Conservation (phyloP, 1,140 invertebrate genomes). For the Magallana angulata region DNA sequence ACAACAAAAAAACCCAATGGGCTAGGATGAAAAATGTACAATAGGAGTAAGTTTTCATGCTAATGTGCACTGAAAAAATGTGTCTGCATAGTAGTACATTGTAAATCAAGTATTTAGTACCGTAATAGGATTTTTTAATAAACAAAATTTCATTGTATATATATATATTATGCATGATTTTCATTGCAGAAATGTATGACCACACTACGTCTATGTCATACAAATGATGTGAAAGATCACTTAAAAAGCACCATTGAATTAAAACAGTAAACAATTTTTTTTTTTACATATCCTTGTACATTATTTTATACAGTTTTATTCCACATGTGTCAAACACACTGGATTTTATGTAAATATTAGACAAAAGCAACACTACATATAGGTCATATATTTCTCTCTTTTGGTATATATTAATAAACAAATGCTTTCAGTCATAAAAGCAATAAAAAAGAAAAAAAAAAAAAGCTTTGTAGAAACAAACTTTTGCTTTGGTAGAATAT, state of each 20-base stretch:
- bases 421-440: background rate
- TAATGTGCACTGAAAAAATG: background rate
- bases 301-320: no score
- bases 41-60: background rate
- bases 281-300: no score
- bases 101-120: background rate
- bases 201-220: background rate
- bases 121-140: background rate
- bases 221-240: background rate
- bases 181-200: slow-evolving; percentile 15
- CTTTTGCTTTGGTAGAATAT: slow-evolving; percentile 1
- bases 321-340: no score
- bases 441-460: background rate
- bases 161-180: background rate
- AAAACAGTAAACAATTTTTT: no score
- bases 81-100: background rate
- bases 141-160: background rate
- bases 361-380: no score
- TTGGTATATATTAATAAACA: background rate
- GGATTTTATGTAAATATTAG: no score
- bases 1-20: no score
- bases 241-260: background rate
- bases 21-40: no score
- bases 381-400: no score
- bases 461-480: slow-evolving; percentile 1